These are phyloP conservation scores for Ischnura elegans DNA, from an alignment of 2,888 invertebrate species.

Conservation along the genomic window DNA sequence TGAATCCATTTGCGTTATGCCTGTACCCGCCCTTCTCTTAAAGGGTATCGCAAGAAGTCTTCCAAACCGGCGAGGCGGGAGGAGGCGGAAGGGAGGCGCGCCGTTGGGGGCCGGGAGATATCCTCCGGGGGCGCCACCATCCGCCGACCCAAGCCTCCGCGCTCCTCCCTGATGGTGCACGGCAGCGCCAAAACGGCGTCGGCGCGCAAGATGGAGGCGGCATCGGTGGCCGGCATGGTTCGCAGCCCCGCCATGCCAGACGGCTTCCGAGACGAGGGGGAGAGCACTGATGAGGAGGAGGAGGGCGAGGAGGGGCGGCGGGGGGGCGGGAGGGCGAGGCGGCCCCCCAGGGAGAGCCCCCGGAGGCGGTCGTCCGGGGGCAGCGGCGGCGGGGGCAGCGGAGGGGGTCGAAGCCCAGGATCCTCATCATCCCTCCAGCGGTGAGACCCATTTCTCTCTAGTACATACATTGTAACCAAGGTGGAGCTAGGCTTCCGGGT, in stretches of 20 bases:
- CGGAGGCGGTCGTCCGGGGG: constrained; percentile 79
- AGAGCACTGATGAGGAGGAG: constrained; percentile 43
- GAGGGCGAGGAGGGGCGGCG: constrained; percentile 57
- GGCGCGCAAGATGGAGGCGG: constrained; percentile 77
- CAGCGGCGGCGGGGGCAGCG: constrained; percentile 78
- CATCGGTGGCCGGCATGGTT: constrained; percentile 73
- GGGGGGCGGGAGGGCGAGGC: constrained; percentile 73
- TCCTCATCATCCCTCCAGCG: constrained; percentile 69
- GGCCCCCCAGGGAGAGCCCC: constrained; percentile 84
- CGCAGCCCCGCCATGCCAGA: constrained; percentile 76
- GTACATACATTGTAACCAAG: too few relatives aligned
- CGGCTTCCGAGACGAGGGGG: constrained; percentile 73
- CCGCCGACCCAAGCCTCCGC: constrained; percentile 52
- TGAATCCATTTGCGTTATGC: too few relatives aligned
- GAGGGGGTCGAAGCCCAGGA: constrained; percentile 75
- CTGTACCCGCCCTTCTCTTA: too few relatives aligned
- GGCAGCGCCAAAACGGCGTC: background rate
- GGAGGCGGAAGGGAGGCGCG: background rate
- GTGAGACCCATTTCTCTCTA: constrained; percentile 32
- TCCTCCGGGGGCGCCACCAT: background rate
- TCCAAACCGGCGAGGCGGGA: constrained; percentile 32
- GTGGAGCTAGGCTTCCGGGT: too few relatives aligned
- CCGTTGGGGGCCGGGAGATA: background rate
- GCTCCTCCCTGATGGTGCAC: constrained; percentile 26
- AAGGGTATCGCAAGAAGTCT: constrained; percentile 60